Evolutionary conservation across 2,113 vertebrate species (phyloP).

Genomic region (Anolis carolinensis): DNA sequence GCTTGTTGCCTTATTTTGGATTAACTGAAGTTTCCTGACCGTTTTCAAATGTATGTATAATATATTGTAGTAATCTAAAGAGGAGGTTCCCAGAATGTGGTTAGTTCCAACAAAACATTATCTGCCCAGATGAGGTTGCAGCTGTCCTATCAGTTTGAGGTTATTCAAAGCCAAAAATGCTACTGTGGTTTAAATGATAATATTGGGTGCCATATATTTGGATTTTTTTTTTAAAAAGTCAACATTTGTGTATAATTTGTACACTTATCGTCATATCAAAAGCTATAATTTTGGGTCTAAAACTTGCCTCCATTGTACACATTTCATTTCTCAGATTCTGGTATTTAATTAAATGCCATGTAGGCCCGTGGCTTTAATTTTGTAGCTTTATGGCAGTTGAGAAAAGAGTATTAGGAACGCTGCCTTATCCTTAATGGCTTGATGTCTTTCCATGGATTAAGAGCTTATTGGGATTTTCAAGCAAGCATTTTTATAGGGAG

Average conservation of each 20-base stretch:
- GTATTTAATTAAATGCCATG: not conserved
- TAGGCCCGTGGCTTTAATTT: not conserved
- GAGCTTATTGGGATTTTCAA: not conserved
- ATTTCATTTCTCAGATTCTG: not conserved
- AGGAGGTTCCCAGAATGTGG: not conserved
- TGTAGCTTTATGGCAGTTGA: not conserved
- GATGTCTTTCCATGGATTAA: not conserved
- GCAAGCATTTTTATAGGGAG: not conserved
- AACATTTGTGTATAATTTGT: not conserved
- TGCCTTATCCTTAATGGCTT: not conserved
- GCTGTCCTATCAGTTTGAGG: not conserved
- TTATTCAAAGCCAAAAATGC: not conserved
- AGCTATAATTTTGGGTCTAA: too few relatives aligned
- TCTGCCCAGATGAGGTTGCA: not conserved
- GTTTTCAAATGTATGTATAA: not conserved
- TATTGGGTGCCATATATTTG: not conserved
- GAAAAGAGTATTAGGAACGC: not conserved
- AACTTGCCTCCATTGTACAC: too few relatives aligned
- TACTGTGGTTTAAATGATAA: not conserved
- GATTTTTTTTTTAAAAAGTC: not conserved
- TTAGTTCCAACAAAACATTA: not conserved
- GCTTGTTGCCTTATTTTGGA: not conserved
- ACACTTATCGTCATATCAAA: not conserved
- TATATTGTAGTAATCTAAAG: not conserved
- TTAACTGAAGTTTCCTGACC: not conserved